Percentiles rank a stretch among this genome's conserved stretches.
Conservation (phyloP, 2,888 invertebrate genomes). For the Orthosia gothica region DNA sequence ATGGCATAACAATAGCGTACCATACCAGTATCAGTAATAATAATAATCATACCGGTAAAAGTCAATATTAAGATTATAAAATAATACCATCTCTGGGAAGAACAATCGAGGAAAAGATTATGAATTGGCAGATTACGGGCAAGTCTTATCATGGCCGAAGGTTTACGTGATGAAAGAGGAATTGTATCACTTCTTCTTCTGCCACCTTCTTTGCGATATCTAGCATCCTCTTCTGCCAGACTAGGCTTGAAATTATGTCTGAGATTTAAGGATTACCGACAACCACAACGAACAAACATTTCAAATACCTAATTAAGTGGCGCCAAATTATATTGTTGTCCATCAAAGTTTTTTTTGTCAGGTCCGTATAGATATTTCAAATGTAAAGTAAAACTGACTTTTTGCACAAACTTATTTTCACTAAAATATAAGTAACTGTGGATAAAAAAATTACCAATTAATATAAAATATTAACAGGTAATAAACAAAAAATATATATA, state of each 20-base stretch:
- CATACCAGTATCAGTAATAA: not conserved
- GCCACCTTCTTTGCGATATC: not conserved
- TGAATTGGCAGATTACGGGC: not conserved
- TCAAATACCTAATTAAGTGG: not conserved
- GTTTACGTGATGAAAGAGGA: constrained; percentile 1
- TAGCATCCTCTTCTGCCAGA: not conserved
- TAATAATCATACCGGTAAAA: constrained; percentile 23
- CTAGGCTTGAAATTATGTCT: not conserved
- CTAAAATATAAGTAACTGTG: not conserved
- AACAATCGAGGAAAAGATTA: constrained; percentile 7
- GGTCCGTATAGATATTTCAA: not conserved
- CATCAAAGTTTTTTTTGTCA: not conserved
- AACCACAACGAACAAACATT: not conserved
- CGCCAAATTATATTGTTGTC: not conserved
- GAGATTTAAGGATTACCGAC: not conserved
- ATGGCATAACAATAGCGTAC: constrained; percentile 16
- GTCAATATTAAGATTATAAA: constrained; percentile 24
- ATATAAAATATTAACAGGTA: too few species aligned
- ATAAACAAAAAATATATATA: too few species aligned
- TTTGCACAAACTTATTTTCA: not conserved
- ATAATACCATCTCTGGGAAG: constrained; percentile 17
- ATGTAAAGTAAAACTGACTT: not conserved
- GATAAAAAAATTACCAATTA: not conserved
- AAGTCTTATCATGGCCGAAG: not conserved
- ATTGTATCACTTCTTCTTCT: not conserved